These are phyloP conservation scores for Polydrusus pterygomalis DNA, from an alignment of 2,888 invertebrate genomes.

Conservation along the genomic window DNA sequence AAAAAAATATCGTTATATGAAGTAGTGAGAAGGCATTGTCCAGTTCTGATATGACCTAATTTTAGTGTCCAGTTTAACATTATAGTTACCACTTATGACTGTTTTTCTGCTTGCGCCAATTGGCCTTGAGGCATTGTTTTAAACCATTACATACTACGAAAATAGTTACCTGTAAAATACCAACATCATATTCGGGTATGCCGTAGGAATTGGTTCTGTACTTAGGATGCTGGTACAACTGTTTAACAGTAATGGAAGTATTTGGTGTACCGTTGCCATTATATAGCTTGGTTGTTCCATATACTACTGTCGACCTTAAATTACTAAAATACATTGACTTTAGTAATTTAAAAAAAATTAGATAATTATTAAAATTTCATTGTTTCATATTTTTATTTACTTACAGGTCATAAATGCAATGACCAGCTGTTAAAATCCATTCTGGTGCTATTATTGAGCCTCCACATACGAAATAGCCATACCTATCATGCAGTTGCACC, in stretches of 20 bases:
- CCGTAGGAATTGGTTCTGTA: not conserved
- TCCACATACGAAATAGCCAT: not conserved
- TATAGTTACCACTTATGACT: no score
- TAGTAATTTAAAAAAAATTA: no score
- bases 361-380: no score
- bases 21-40: no score
- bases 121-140: no score
- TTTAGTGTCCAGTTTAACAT: no score
- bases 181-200: not conserved
- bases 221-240: not conserved
- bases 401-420: not conserved
- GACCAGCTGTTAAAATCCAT: conserved; percentile 7
- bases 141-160: no score
- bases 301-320: not conserved
- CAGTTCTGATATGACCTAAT: no score
- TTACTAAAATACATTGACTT: no score
- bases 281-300: not conserved
- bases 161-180: not conserved
- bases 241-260: not conserved
- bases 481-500: not conserved
- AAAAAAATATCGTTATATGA: no score
- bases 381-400: no score
- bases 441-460: conserved; percentile 1
- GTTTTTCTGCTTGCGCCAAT: no score
- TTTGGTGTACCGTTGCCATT: not conserved